Evolutionary conservation across 1,140 invertebrate genomes (phyloP).

Genomic region (Pantala flavescens): DNA sequence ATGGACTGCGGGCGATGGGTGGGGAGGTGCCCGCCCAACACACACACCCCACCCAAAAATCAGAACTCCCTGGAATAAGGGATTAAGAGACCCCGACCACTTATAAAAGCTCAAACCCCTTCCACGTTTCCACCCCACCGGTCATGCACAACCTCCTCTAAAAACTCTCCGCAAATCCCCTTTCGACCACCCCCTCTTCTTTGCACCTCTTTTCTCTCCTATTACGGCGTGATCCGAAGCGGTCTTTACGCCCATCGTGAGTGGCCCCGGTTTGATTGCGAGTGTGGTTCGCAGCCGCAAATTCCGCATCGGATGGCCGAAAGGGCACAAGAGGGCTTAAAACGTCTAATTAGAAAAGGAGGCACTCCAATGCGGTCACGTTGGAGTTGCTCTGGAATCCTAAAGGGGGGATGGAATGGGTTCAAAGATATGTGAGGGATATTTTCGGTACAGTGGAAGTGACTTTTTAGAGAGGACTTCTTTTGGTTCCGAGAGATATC

Average conservation of each 20-base stretch:
- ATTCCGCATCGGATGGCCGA: slow-evolving; percentile 1
- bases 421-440: not conserved
- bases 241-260: not conserved
- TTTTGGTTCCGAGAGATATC: not conserved
- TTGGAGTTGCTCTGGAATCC: not conserved
- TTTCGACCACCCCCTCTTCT: not conserved
- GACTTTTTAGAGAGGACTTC: not conserved
- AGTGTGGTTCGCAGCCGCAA: not conserved
- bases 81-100: no score
- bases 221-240: not conserved
- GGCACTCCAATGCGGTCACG: not conserved
- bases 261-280: not conserved
- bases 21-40: no score
- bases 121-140: no score
- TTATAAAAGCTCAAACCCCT: no score
- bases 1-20: no score
- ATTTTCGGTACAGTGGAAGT: not conserved
- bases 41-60: no score
- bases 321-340: not conserved
- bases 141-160: not conserved
- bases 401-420: not conserved
- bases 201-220: not conserved
- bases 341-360: slow-evolving; percentile 4
- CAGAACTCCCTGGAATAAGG: no score
- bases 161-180: not conserved